phyloP scores from a whole-genome alignment of 1,140 invertebrate genomes.

The honey bee (Apis mellifera) region DNA sequence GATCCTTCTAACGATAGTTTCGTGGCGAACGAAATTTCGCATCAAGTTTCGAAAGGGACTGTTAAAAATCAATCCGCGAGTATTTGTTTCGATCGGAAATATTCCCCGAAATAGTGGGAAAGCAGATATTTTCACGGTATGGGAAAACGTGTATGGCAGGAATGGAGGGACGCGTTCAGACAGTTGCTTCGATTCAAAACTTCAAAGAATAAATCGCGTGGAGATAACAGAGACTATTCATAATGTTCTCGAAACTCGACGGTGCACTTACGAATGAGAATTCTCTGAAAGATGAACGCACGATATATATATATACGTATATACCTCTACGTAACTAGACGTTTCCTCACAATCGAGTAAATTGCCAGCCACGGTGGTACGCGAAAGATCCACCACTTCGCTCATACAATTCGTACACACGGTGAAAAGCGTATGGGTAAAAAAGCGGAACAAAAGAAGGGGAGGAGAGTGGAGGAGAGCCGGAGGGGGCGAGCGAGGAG shows the following conservation, averaged over 20 bases:
- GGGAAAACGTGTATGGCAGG: no score
- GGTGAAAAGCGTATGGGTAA: not conserved
- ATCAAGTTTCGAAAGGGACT: not conserved
- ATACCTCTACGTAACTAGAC: slow-evolving; percentile 4
- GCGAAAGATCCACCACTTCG: slow-evolving; percentile 9
- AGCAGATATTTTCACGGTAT: no score
- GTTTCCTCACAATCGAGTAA: slow-evolving; percentile 4
- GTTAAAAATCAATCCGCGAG: no score
- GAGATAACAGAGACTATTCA: not conserved
- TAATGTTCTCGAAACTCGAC: not conserved
- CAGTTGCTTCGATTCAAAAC: no score
- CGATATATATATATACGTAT: not conserved
- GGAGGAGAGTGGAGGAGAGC: no score
- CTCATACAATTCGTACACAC: not conserved
- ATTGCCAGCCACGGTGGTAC: slow-evolving; percentile 5
- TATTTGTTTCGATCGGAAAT: no score
- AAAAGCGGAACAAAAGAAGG: no score
- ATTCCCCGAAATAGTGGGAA: no score
- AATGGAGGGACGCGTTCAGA: no score
- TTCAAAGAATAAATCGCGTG: not conserved
- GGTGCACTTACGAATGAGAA: not conserved
- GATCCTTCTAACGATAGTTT: not conserved
- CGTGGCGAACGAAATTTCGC: not conserved
- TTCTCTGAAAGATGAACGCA: not conserved
- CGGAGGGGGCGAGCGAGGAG: not conserved